Conservation (phyloP, 2,113 vertebrate genomes). For the Theropithecus gelada region DNA sequence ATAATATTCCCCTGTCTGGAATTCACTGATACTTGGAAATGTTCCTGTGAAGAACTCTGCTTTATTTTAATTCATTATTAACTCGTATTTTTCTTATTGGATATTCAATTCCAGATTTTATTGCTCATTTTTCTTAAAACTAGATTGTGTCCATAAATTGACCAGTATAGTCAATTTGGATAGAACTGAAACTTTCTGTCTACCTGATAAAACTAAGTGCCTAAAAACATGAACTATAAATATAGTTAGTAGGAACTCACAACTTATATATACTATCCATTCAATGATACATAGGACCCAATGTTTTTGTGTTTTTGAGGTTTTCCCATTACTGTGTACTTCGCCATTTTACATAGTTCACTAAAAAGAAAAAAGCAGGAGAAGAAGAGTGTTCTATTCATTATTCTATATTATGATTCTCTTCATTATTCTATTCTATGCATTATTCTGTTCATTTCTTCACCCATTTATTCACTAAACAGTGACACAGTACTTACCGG, state of each 20-base stretch:
- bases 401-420: background rate
- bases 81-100: constrained; percentile 8
- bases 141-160: background rate
- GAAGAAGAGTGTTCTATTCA: background rate
- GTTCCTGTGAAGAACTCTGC: background rate
- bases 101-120: background rate
- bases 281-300: background rate
- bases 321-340: background rate
- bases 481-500: background rate
- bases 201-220: background rate
- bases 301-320: background rate
- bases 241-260: background rate
- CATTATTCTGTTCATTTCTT: background rate
- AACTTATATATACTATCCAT: background rate
- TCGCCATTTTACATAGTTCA: background rate
- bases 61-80: background rate
- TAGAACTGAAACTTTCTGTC: background rate
- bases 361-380: background rate
- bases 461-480: background rate
- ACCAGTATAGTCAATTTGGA: background rate
- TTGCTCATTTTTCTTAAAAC: constrained; percentile 8
- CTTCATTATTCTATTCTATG: background rate
- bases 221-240: no score
- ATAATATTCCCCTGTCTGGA: constrained; percentile 7
- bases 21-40: background rate